These are phyloP conservation scores for Lysandra coridon DNA, from an alignment of 2,888 invertebrate genomes.

Conservation along the genomic window DNA sequence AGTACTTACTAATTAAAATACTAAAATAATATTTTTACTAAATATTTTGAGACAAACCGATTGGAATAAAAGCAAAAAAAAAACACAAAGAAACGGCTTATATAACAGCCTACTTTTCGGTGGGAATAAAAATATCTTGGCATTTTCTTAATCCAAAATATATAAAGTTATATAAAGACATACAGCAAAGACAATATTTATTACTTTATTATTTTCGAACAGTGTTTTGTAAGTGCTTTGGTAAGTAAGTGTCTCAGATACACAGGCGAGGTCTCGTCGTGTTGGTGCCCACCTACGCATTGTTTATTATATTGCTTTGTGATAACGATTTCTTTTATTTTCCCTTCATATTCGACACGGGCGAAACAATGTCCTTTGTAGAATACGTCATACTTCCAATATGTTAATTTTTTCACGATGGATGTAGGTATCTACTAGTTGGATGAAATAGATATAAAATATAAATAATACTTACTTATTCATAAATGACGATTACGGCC, in stretches of 20 bases:
- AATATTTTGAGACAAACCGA: too few relatives aligned
- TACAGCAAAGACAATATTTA: too few relatives aligned
- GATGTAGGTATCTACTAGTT: neutral
- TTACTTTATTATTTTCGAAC: neutral
- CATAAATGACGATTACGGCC: too few relatives aligned
- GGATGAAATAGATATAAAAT: neutral
- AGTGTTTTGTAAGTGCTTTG: neutral
- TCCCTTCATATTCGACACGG: neutral
- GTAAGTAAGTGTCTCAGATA: slow-evolving; percentile 13
- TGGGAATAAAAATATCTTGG: too few relatives aligned
- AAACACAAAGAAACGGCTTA: too few relatives aligned
- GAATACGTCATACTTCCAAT: neutral
- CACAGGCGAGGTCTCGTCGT: neutral
- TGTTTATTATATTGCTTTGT: neutral
- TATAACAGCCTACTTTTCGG: too few relatives aligned
- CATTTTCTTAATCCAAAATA: too few relatives aligned
- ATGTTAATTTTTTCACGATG: neutral
- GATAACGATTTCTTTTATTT: neutral
- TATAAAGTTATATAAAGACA: too few relatives aligned
- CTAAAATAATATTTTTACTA: too few relatives aligned
- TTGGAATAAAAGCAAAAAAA: too few relatives aligned
- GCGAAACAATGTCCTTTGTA: slow-evolving; percentile 1
- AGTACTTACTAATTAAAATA: too few relatives aligned
- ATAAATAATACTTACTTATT: neutral
- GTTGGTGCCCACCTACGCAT: neutral